Evolutionary conservation across 1,140 invertebrate species (phyloP), one percentile per base, ranked within the genome.

Genomic region (Pissodes strobi): DNA sequence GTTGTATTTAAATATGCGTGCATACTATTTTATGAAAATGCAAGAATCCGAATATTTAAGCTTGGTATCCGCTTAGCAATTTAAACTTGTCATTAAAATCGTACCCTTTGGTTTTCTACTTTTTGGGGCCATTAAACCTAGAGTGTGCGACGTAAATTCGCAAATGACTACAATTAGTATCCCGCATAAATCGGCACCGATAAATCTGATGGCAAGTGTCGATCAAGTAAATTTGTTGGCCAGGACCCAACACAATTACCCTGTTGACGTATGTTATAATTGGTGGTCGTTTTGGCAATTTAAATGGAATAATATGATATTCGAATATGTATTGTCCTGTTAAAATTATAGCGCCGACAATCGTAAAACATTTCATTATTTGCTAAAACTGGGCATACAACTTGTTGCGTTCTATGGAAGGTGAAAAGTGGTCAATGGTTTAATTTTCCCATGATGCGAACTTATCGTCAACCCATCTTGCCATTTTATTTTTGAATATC

Each of bases 151-250:
- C 53, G 57, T 64, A 56, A 57, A 64, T 64, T 57, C 53, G 52
- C 41, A 56, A 64, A 64, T 57, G 62, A 43, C 64, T 45, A 66
- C 64, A 66, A 61, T 66, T 56, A 61, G 64, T 52, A 66, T 56
- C 49, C 56, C 38, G 43, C 64, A 62, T 62, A 60, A 61, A 66
- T 66, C 58, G 64, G 45, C 8, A 10, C 48, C 58, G 46, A 66
- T 66, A 66, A 66, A 66, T 66, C 49, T 66, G 51, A 66, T 66
- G 51, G 64, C 64, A 61, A 61, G 64, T 66, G 64, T 66, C 64
- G 57, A 66, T 66, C 64, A 66, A 66, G 64, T 62, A 60, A 58
- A 66, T 66, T 66, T 38, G 64, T 57, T 62, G 49, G 64, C 46
- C 57, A 25, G 48, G 37, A 37, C 38, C 57, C 57, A 66, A 62